phyloP scores from a whole-genome alignment of 2,888 invertebrate species.

The Meteorus cinctellus region DNA sequence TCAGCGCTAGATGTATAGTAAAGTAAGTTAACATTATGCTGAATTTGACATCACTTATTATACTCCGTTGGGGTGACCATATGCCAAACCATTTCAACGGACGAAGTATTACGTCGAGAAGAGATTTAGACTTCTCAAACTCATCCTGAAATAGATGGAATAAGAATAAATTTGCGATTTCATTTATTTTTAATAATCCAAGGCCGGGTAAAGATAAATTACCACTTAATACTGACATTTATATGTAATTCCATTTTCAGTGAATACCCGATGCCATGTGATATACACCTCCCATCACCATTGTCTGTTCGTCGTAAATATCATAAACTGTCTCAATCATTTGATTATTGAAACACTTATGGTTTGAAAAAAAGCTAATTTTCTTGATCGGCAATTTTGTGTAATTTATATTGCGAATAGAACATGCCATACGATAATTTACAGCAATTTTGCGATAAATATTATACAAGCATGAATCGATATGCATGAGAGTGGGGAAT shows the following conservation, averaged over 20 bases:
- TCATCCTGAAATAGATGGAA: not conserved
- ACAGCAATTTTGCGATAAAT: not conserved
- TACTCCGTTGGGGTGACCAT: conserved; percentile 5
- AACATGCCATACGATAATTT: not conserved
- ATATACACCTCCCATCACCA: not conserved
- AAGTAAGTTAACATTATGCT: not conserved
- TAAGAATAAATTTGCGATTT: not conserved
- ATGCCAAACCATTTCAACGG: not conserved
- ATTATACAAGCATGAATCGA: no score
- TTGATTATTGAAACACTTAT: not conserved
- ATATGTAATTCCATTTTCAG: not conserved
- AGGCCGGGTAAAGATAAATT: not conserved
- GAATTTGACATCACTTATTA: not conserved
- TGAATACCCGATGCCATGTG: no score
- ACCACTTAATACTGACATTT: not conserved
- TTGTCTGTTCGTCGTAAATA: not conserved
- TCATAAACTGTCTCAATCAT: not conserved
- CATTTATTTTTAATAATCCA: not conserved
- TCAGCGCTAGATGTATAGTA: not conserved
- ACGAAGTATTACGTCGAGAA: not conserved
- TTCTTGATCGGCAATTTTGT: not conserved
- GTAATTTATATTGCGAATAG: not conserved
- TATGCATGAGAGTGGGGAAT: no score
- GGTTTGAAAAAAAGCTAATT: not conserved
- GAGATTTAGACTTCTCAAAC: not conserved